Evolutionary conservation across 1,140 invertebrate species (phyloP), one percentile per base, ranked within the genome.

Genomic region (Propsilocerus akamusi): DNA sequence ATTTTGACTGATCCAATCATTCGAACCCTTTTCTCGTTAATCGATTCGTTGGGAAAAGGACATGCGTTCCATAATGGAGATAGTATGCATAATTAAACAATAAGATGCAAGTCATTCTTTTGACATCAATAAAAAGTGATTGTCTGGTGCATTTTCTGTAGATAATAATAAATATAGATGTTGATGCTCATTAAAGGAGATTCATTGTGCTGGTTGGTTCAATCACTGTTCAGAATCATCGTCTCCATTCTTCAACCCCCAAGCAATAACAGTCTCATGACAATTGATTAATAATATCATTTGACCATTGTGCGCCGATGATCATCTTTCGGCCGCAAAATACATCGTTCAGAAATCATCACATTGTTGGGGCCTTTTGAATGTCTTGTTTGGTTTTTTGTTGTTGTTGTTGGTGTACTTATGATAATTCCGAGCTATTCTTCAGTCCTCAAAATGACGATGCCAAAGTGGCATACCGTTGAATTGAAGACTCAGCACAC

Each of bases 201-300:
- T n/a, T n/a, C n/a, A n/a, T n/a, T n/a, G n/a, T n/a, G n/a, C n/a
- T n/a, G n/a, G n/a, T n/a, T n/a, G n/a, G n/a, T n/a, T n/a, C n/a
- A n/a, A n/a, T n/a, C n/a, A n/a, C n/a, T n/a, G n/a, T n/a, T n/a
- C n/a, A n/a, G n/a, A n/a, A n/a, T n/a, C n/a, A n/a, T n/a, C n/a
- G n/a, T n/a, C n/a, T n/a, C n/a, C n/a, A n/a, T n/a, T n/a, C n/a
- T n/a, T n/a, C n/a, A n/a, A n/a, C n/a, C n/a, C n/a, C n/a, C n/a
- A n/a, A n/a, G n/a, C n/a, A n/a, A n/a, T n/a, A n/a, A n/a, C n/a
- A n/a, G n/a, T n/a, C n/a, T n/a, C n/a, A n/a, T 41, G 34, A 14
- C 34, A 41, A 41, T 41, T 41, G 34, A 41, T 41, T 41, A 41
- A 41, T 41, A 41, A 41, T 41, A 41, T 41, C 34, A 41, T 41